Percentiles rank a stretch among this genome's conserved stretches.
phyloP scores from a whole-genome alignment of 2,113 vertebrate genomes.

The Baryphthengus martii region DNA sequence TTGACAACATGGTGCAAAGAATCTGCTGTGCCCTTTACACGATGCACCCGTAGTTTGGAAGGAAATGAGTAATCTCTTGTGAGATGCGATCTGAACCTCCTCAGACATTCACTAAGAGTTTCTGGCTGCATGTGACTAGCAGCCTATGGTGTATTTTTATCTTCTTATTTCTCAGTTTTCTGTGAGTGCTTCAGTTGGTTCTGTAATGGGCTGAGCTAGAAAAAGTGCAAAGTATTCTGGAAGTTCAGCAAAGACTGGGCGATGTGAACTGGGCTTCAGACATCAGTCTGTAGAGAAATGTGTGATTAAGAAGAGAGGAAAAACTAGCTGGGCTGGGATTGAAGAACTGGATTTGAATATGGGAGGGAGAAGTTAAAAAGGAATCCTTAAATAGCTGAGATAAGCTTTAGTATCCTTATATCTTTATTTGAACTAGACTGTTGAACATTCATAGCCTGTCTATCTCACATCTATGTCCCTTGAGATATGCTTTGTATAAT shows the following conservation, averaged over 20 bases:
- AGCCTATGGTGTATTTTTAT: not conserved
- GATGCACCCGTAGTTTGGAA: not conserved
- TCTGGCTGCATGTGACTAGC: not conserved
- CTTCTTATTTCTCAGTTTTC: not conserved
- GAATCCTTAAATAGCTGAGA: conserved; percentile 52
- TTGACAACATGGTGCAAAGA: not conserved
- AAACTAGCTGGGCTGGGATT: conserved; percentile 34
- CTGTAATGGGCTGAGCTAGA: not conserved
- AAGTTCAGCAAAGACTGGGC: not conserved
- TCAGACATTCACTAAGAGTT: not conserved
- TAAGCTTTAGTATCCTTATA: conserved; percentile 33
- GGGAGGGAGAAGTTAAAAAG: conserved; percentile 34
- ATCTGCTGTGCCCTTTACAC: not conserved
- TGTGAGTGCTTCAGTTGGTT: not conserved
- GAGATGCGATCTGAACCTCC: not conserved
- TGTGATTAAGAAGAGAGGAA: conserved; percentile 31
- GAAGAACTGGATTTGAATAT: conserved; percentile 28
- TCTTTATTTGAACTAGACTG: conserved; percentile 28
- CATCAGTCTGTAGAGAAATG: not conserved
- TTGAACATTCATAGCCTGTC: conserved; percentile 30
- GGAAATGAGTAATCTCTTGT: not conserved
- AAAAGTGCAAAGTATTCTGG: not conserved
- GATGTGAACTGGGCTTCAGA: not conserved
- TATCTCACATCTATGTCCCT: conserved; percentile 27
- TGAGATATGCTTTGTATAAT: conserved; percentile 17